Evolutionary conservation across 2,888 invertebrate species (phyloP).

Genomic region (Sicus ferrugineus): DNA sequence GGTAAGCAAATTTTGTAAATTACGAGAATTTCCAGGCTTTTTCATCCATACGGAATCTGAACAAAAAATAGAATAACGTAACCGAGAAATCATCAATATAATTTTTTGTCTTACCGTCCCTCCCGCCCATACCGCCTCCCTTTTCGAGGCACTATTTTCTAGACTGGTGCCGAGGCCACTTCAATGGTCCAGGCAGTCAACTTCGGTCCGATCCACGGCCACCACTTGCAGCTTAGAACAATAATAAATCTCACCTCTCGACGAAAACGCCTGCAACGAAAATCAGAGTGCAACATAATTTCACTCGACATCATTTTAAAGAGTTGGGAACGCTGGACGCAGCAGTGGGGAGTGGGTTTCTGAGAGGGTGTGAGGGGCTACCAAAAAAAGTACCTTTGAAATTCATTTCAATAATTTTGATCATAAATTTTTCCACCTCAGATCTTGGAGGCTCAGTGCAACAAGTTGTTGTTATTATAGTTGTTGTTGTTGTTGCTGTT

Average conservation of each 20-base stretch:
- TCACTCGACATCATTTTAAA: conserved; percentile 20
- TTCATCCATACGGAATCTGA: conserved; percentile 2
- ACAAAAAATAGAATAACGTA: background rate
- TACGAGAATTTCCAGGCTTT: conserved; percentile 41
- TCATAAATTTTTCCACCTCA: conserved; percentile 10
- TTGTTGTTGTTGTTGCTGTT: conserved; percentile 13
- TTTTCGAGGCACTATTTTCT: no score
- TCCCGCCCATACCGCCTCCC: background rate
- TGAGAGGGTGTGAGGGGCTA: background rate
- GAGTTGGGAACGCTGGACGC: background rate
- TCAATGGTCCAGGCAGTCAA: background rate
- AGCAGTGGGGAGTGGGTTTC: background rate
- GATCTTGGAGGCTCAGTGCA: background rate
- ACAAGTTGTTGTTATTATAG: conserved; percentile 14
- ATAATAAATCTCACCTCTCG: conserved; percentile 27
- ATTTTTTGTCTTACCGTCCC: no score
- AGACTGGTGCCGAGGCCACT: no score
- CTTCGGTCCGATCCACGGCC: background rate
- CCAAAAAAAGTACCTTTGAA: conserved; percentile 2
- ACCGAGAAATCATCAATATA: no score
- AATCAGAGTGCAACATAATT: conserved; percentile 23
- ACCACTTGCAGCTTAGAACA: background rate
- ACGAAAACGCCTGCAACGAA: conserved; percentile 26
- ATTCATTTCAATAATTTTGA: conserved; percentile 23
- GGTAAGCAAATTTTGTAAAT: conserved; percentile 33